Evolutionary conservation across 92 coral and sea anemone species (phyloP).

Genomic region (Pocillopora grandis): DNA sequence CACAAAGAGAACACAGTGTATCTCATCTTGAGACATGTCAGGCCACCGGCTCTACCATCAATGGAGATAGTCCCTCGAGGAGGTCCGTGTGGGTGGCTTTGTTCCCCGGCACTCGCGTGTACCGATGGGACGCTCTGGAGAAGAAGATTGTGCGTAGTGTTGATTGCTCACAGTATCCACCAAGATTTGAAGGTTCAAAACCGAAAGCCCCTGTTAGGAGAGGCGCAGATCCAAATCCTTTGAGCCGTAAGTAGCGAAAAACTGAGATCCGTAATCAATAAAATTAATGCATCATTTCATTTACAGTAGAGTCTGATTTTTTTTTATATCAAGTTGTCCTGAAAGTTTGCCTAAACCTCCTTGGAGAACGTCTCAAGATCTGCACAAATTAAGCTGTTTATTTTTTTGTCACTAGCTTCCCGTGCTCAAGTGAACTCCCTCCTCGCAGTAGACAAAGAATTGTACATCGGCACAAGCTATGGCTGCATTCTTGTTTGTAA

Average conservation of each 20-base stretch:
- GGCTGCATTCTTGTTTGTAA: slow-evolving; percentile 95
- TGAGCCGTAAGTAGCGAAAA: slow-evolving; percentile 33
- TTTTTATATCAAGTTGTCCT: too few species aligned
- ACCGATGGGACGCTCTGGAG: slow-evolving; percentile 94
- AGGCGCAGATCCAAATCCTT: slow-evolving; percentile 38
- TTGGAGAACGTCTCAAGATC: too few species aligned
- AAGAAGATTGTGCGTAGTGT: slow-evolving; percentile 89
- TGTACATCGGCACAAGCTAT: slow-evolving; percentile 95
- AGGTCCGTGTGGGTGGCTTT: slow-evolving; percentile 94
- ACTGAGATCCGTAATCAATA: not conserved
- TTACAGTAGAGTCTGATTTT: too few species aligned
- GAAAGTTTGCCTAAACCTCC: too few species aligned
- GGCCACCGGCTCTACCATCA: slow-evolving; percentile 66
- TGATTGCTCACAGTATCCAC: slow-evolving; percentile 89
- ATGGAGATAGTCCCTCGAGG: slow-evolving; percentile 58
- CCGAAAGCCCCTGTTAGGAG: slow-evolving; percentile 29
- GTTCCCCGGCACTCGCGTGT: slow-evolving; percentile 97
- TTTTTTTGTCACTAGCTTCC: slow-evolving; percentile 56
- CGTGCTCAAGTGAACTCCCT: slow-evolving; percentile 96
- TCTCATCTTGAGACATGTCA: slow-evolving; percentile 90
- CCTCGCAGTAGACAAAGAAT: slow-evolving; percentile 87
- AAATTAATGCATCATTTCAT: too few species aligned
- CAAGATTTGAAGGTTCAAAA: slow-evolving; percentile 78
- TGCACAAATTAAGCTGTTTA: too few species aligned
- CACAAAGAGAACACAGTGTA: slow-evolving; percentile 84